Conservation (phyloP, 2,888 invertebrate species). For the Mactromeris polynyma region DNA sequence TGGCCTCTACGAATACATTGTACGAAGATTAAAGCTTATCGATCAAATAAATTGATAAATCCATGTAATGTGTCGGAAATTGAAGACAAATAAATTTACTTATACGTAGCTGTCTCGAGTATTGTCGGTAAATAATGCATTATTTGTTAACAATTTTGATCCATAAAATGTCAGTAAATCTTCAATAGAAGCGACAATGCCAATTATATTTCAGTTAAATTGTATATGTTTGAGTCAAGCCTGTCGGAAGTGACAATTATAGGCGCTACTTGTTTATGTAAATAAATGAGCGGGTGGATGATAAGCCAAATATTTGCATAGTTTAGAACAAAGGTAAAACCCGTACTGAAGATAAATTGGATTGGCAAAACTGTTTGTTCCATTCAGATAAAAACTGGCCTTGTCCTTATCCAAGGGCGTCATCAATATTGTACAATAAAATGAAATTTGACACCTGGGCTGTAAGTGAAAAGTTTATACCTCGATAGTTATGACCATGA, state of each 20-base stretch:
- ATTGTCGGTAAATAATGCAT: not conserved
- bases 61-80: not conserved
- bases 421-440: not conserved
- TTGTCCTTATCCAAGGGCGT: not conserved
- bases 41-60: not conserved
- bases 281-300: not conserved
- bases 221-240: not conserved
- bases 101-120: not conserved
- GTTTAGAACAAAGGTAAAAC: not conserved
- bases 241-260: not conserved
- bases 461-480: not conserved
- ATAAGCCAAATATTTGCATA: not conserved
- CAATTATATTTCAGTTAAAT: not conserved
- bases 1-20: not conserved
- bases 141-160: not conserved
- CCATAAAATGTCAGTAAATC: not conserved
- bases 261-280: not conserved
- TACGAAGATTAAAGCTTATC: not conserved
- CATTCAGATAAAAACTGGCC: not conserved
- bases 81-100: not conserved
- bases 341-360: too few relatives aligned
- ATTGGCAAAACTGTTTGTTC: too few relatives aligned
- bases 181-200: not conserved
- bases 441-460: not conserved
- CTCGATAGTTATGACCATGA: not conserved